Evolutionary conservation across 2,888 invertebrate species (phyloP).

Genomic region (Lycaena phlaeas): DNA sequence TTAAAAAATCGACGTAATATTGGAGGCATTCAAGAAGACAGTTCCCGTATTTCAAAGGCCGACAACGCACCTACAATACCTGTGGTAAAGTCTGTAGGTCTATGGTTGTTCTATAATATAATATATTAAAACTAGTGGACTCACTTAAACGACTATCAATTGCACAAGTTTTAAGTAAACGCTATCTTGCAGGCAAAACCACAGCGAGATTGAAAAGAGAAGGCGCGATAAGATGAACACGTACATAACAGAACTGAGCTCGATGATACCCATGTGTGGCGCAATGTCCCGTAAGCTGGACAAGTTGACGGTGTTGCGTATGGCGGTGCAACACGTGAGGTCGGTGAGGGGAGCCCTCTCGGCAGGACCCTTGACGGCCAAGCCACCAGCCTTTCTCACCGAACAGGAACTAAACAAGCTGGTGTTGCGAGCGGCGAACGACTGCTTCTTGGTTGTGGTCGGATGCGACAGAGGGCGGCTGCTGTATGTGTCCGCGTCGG

Average conservation of each 20-base stretch:
- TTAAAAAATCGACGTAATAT: too few relatives aligned
- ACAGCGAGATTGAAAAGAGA: slow-evolving; percentile 96
- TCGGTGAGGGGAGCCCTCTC: slow-evolving; percentile 64
- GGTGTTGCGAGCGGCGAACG: slow-evolving; percentile 86
- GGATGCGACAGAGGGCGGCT: slow-evolving; percentile 94
- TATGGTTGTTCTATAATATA: too few relatives aligned
- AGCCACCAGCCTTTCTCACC: slow-evolving; percentile 85
- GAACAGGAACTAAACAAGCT: slow-evolving; percentile 91
- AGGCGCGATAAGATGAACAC: slow-evolving; percentile 97
- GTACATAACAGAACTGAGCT: slow-evolving; percentile 90
- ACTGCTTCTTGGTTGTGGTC: slow-evolving; percentile 93
- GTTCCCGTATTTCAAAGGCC: too few relatives aligned
- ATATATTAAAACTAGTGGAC: too few relatives aligned
- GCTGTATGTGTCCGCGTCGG: slow-evolving; percentile 91
- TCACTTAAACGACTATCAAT: too few relatives aligned
- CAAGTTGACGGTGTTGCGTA: slow-evolving; percentile 90
- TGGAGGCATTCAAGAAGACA: too few relatives aligned
- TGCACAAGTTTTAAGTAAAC: too few relatives aligned
- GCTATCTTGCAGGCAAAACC: slow-evolving; percentile 82
- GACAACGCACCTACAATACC: too few relatives aligned
- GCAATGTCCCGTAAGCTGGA: slow-evolving; percentile 94
- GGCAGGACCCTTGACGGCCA: slow-evolving; percentile 80
- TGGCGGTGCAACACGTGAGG: slow-evolving; percentile 95
- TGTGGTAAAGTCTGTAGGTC: too few relatives aligned
- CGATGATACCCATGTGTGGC: slow-evolving; percentile 95